These are phyloP conservation scores for Lampris incognitus DNA, from an alignment of 2,113 vertebrate species.

Conservation along the genomic window DNA sequence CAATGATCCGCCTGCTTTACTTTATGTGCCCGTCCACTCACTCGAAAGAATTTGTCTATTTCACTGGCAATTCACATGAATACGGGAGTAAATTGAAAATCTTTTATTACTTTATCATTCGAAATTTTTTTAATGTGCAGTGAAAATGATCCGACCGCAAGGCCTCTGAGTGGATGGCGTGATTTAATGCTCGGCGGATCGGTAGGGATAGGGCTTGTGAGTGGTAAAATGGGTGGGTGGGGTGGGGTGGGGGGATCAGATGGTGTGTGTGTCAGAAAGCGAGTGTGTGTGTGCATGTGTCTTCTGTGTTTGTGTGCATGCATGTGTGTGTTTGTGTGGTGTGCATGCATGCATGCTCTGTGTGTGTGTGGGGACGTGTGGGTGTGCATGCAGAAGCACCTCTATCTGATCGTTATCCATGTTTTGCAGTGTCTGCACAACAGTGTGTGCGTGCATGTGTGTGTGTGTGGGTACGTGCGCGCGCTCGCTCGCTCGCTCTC, in stretches of 20 bases:
- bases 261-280: too few species aligned
- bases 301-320: neutral
- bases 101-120: slow-evolving; percentile 17
- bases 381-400: slow-evolving; percentile 45
- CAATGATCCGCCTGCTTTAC: slow-evolving; percentile 36
- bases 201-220: too few species aligned
- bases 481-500: too few species aligned
- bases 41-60: slow-evolving; percentile 18
- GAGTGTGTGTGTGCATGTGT: too few species aligned
- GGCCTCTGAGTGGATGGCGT: slow-evolving; percentile 28
- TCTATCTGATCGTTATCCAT: slow-evolving; percentile 50
- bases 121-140: slow-evolving; percentile 30
- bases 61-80: slow-evolving; percentile 34
- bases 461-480: neutral
- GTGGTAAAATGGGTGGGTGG: slow-evolving; percentile 8
- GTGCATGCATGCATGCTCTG: neutral
- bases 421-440: slow-evolving; percentile 51
- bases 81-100: slow-evolving; percentile 27
- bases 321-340: slow-evolving; percentile 7
- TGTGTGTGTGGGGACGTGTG: slow-evolving; percentile 11
- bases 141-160: slow-evolving; percentile 34
- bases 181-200: slow-evolving; percentile 44
- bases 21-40: slow-evolving; percentile 27
- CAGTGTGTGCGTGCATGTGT: slow-evolving; percentile 35
- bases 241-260: neutral